Conservation (phyloP, 2,888 invertebrate genomes). For the Spilarctia lutea region DNA sequence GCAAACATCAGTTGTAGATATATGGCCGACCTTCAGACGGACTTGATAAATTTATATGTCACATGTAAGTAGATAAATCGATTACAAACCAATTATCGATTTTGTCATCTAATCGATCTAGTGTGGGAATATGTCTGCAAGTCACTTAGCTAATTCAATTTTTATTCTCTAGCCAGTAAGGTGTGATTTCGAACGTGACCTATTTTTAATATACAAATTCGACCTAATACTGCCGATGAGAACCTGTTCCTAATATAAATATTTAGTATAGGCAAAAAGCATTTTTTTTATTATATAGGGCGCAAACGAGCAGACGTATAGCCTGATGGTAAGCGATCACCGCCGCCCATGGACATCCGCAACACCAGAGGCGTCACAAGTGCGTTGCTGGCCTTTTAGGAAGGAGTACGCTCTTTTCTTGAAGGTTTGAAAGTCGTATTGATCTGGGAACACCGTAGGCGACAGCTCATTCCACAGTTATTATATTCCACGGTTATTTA, state of each 20-base stretch:
- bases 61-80: constrained; percentile 24
- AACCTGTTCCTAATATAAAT: not conserved
- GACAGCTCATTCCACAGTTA: too few species aligned
- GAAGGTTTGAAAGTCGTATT: too few species aligned
- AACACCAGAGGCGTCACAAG: too few species aligned
- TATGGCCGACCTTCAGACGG: constrained; percentile 22
- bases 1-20: not conserved
- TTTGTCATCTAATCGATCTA: constrained; percentile 5
- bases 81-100: constrained; percentile 15
- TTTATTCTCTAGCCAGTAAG: not conserved
- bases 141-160: not conserved
- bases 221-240: not conserved
- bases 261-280: not conserved
- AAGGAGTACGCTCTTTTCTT: too few species aligned
- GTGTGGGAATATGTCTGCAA: constrained; percentile 8
- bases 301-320: too few species aligned
- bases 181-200: not conserved
- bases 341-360: too few species aligned
- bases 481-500: too few species aligned
- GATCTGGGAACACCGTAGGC: too few species aligned
- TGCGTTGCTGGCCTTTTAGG: too few species aligned
- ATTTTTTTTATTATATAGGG: too few species aligned
- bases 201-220: not conserved
- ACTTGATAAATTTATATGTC: constrained; percentile 43
- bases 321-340: too few species aligned